Conservation (phyloP, 2,797 vertebrate genomes). For the Periparus ater region DNA sequence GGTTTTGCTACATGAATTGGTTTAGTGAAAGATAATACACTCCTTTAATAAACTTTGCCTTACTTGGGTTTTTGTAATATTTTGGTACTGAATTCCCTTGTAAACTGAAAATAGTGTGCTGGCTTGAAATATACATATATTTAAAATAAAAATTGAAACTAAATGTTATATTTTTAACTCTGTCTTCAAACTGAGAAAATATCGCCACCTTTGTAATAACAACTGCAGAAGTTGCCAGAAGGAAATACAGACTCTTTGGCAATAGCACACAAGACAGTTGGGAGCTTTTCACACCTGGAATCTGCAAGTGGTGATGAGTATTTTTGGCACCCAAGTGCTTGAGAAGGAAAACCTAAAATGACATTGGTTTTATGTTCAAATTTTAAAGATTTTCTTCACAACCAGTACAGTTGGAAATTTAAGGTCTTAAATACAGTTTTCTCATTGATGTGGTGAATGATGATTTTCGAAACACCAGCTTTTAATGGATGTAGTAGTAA, state of each 20-base stretch:
- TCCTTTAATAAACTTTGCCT: background rate
- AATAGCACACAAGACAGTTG: background rate
- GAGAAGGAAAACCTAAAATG: background rate
- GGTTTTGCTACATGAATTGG: background rate
- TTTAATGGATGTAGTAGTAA: background rate
- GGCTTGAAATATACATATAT: background rate
- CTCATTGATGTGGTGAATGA: background rate
- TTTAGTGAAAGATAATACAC: background rate
- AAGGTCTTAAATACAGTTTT: background rate
- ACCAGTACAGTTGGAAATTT: background rate
- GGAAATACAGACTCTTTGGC: constrained; percentile 15
- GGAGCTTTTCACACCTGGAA: constrained; percentile 53
- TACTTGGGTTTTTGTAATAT: background rate
- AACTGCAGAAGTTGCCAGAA: constrained; percentile 49
- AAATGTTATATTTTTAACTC: background rate
- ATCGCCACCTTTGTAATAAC: background rate
- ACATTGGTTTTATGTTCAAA: background rate
- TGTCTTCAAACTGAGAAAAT: constrained; percentile 19
- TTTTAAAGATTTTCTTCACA: background rate
- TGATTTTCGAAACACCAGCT: background rate
- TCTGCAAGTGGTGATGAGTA: background rate
- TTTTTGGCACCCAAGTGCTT: background rate
- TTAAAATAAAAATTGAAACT: background rate
- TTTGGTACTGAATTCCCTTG: background rate
- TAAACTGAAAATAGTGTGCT: background rate